A percentile compares a stretch with the other conserved stretches of the same genome.
phyloP scores from a whole-genome alignment of 2,888 invertebrate genomes.

The Chymomyza caudatula region DNA sequence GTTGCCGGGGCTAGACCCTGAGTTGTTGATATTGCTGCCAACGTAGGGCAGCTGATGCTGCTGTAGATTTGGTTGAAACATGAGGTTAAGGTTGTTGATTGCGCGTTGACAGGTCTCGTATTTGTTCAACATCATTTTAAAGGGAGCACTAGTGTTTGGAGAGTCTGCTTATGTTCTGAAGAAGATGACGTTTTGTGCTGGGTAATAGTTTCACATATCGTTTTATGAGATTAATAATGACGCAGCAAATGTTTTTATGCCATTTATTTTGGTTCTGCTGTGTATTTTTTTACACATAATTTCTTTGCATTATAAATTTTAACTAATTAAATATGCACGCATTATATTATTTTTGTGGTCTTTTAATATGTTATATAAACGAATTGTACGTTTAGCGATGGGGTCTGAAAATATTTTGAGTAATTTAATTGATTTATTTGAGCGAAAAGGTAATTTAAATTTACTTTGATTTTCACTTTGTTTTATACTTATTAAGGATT shows the following conservation, averaged over 20 bases:
- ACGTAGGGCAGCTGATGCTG: conserved; percentile 22
- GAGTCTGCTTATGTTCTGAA: background rate
- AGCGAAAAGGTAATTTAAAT: too few relatives aligned
- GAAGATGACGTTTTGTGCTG: background rate
- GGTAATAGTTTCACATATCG: background rate
- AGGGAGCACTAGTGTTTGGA: conserved; percentile 7
- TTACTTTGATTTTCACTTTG: too few relatives aligned
- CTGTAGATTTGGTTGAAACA: conserved; percentile 46
- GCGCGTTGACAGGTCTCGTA: conserved; percentile 66
- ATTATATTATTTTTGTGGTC: background rate
- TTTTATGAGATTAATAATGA: background rate
- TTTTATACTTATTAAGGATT: too few relatives aligned
- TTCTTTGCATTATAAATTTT: background rate
- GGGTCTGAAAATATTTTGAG: too few relatives aligned
- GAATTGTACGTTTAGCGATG: background rate
- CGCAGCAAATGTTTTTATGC: too few relatives aligned
- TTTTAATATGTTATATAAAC: background rate
- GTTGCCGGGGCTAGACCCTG: background rate
- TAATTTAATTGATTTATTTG: background rate
- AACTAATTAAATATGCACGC: background rate
- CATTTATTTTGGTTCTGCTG: background rate
- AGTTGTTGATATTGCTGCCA: conserved; percentile 30
- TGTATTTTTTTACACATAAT: background rate
- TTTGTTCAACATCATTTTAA: conserved; percentile 73
- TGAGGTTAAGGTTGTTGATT: conserved; percentile 42